Evolutionary conservation across 2,888 invertebrate species (phyloP).

Genomic region (Lasius fuliginosus): DNA sequence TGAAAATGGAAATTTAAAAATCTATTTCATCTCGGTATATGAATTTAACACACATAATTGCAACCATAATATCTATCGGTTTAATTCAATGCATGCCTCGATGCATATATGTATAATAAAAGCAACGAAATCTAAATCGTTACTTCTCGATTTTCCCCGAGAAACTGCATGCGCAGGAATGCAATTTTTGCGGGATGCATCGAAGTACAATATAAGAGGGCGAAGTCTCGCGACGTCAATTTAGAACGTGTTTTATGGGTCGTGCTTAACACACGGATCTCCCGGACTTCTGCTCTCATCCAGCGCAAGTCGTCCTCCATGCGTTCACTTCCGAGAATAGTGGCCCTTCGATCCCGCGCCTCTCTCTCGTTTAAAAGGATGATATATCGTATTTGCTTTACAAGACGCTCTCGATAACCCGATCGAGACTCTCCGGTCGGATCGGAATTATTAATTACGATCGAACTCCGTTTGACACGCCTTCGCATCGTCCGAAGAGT

Average conservation of each 20-base stretch:
- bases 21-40: not conserved
- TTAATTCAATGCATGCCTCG: not conserved
- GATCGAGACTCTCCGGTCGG: conserved; percentile 16
- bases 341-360: conserved; percentile 20
- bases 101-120: not conserved
- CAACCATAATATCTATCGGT: not conserved
- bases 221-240: conserved; percentile 24
- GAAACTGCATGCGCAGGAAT: not conserved
- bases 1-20: not conserved
- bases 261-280: conserved; percentile 43
- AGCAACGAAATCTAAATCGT: not conserved
- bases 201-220: not conserved
- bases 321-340: conserved; percentile 36
- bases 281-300: conserved; percentile 25
- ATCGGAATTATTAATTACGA: conserved; percentile 49
- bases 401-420: conserved; percentile 49
- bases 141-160: not conserved
- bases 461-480: conserved; percentile 51
- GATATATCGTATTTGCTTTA: conserved; percentile 58
- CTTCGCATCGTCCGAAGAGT: conserved; percentile 31
- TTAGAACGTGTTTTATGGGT: conserved; percentile 24
- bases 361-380: conserved; percentile 55
- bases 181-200: not conserved
- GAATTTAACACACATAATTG: not conserved
- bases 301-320: conserved; percentile 14